Base-by-base conservation (phyloP, 2,797 vertebrate species). In the Tolypeutes matacus region DNA sequence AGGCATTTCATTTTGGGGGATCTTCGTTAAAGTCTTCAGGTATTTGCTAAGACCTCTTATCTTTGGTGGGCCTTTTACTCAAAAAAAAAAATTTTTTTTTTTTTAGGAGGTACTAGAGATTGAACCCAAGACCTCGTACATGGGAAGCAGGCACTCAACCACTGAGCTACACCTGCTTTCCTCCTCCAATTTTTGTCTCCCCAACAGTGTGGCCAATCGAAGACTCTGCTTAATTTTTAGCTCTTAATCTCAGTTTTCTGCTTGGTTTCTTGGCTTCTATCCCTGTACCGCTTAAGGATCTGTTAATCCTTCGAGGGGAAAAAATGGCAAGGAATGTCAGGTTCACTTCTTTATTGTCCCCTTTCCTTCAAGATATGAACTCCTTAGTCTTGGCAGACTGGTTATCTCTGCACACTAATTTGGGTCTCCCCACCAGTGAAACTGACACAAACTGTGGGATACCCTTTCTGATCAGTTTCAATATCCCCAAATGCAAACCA, bases 41-140 rank as follows among this genome's bases (percentile, higher is more conserved):
- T 80, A 7, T 91, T 91, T 88, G 65, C 46, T 20, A 83, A 86
- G 69, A 53, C 58, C 29, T 92, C 34, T 93, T 88, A 56, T 34
- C 5, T 11, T 65, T 82, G 56, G 14, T 76, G 51, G 25, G 20
- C 17, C 83, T 65, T 94, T 23, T 89, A 90, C 31, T 77, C 34
- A 17, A 83, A 75, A n/a, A n/a, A n/a, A n/a, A n/a, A n/a, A n/a
- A n/a, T n/a, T n/a, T 23, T 70, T 92, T 84, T 76, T 46, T 46
- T 46, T 46, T 46, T 46, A 46, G 46, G 46, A 5, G 46, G 46
- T 46, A 46, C 46, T 8, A 46, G 11, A 11, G 46, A 46, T 46
- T 46, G 46, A 46, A 46, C 46, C 46, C 46, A 46, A 46, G 5
- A 46, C 46, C 46, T 46, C 8, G 46, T 46, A 46, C 46, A 46